Evolutionary conservation across 1,140 invertebrate genomes (phyloP).

Genomic region (Aphidius gifuensis): DNA sequence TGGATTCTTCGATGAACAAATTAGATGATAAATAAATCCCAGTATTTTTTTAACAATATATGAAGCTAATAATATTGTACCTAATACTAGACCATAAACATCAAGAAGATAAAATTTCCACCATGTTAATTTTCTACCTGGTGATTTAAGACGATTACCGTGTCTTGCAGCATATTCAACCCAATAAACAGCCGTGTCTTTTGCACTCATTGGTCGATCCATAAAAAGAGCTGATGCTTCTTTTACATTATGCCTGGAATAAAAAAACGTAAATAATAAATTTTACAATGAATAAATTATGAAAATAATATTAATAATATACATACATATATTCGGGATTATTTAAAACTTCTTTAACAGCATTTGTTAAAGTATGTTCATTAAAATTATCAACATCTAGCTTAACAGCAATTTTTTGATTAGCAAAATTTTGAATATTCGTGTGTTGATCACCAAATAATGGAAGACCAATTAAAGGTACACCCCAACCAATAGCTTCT

Average conservation of each 20-base stretch:
- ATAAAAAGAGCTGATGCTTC: slow-evolving; percentile 17
- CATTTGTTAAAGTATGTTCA: slow-evolving; percentile 34
- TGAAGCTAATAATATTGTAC: too few species aligned
- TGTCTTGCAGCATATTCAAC: slow-evolving; percentile 4
- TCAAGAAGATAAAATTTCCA: not conserved
- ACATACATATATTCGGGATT: slow-evolving; percentile 39
- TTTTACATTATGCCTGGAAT: slow-evolving; percentile 17
- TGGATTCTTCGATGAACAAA: too few species aligned
- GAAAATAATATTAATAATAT: not conserved
- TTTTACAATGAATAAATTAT: not conserved
- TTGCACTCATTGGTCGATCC: slow-evolving; percentile 31
- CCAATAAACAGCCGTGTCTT: slow-evolving; percentile 2
- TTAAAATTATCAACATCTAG: slow-evolving; percentile 39
- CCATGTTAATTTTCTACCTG: slow-evolving; percentile 2
- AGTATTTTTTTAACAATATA: too few species aligned
- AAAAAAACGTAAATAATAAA: not conserved
- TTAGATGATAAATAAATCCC: too few species aligned
- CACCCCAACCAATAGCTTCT: slow-evolving; percentile 70
- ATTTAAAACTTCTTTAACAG: slow-evolving; percentile 37
- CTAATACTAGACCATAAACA: not conserved
- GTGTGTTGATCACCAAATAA: slow-evolving; percentile 69
- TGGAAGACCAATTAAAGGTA: slow-evolving; percentile 72
- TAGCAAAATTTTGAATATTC: slow-evolving; percentile 46
- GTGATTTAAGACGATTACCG: not conserved
- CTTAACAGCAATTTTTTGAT: slow-evolving; percentile 38